phyloP scores from a whole-genome alignment of 37 sponge, comb jelly and placozoan species.

The Mnemiopsis leidyi region DNA sequence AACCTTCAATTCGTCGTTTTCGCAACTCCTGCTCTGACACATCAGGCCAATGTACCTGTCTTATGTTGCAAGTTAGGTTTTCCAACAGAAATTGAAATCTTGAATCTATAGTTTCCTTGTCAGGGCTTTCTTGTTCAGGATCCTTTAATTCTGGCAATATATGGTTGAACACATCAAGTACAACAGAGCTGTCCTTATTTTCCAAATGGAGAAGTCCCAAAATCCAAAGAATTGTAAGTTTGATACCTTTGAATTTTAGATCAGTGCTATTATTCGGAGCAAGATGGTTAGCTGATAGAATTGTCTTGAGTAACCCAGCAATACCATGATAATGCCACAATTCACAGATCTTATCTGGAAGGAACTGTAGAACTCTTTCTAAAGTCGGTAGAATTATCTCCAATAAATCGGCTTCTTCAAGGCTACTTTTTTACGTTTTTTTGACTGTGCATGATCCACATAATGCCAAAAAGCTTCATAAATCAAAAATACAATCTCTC shows the following conservation, averaged over 20 bases:
- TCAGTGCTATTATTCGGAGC: background rate
- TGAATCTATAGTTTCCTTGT: background rate
- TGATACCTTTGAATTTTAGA: constrained; percentile 5
- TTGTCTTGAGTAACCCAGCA: background rate
- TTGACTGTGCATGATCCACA: background rate
- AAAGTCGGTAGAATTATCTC: background rate
- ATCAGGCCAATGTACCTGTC: background rate
- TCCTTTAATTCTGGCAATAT: background rate
- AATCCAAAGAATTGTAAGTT: constrained; percentile 30
- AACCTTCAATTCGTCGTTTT: background rate
- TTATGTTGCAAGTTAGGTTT: constrained; percentile 1
- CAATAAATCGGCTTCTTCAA: background rate
- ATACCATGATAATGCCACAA: constrained; percentile 49
- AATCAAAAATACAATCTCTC: constrained; percentile 17
- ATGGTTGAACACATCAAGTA: background rate
- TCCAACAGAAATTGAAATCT: constrained; percentile 27
- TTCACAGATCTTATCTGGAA: constrained; percentile 13
- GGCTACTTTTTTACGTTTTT: constrained; percentile 9
- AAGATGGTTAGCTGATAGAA: background rate
- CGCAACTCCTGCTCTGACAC: background rate
- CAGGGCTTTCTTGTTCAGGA: background rate
- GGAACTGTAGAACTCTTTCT: constrained; percentile 35
- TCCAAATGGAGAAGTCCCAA: background rate
- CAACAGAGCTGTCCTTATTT: background rate
- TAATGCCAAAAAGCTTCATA: constrained; percentile 52